A percentile compares a stretch with the other conserved stretches of the same genome.
These are phyloP conservation scores for Lamprologus tigripictilis DNA, from an alignment of 2,113 vertebrate genomes.

Conservation along the genomic window DNA sequence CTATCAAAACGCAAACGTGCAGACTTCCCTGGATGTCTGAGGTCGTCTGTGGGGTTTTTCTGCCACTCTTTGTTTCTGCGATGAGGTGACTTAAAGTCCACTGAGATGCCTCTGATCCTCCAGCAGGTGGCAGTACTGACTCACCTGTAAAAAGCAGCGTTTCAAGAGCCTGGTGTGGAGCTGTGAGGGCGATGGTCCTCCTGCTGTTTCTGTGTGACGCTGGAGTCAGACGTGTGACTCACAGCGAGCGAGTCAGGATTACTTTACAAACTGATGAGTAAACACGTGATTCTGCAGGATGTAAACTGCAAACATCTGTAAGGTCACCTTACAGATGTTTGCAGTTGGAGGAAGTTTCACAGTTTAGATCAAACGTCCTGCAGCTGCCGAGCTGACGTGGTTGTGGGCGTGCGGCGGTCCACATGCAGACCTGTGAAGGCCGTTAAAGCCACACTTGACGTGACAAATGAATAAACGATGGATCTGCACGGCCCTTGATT, in stretches of 20 bases:
- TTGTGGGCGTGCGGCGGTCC: not conserved
- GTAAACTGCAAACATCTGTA: not conserved
- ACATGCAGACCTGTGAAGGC: not conserved
- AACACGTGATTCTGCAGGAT: not conserved
- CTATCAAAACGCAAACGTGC: not conserved
- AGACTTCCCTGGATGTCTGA: not conserved
- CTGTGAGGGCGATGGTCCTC: accelerated
- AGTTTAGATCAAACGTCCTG: not conserved
- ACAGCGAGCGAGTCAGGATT: not conserved
- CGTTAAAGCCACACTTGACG: not conserved
- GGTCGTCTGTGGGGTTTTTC: not conserved
- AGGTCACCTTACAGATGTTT: not conserved
- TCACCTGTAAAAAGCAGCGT: not conserved
- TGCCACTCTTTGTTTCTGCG: not conserved
- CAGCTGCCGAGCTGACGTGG: not conserved
- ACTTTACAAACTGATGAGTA: not conserved
- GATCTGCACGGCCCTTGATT: not conserved
- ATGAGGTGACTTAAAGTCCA: accelerated
- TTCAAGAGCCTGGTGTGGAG: not conserved
- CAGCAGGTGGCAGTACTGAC: not conserved
- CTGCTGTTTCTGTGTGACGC: not conserved
- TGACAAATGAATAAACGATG: not conserved
- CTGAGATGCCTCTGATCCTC: not conserved
- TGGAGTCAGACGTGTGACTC: not conserved
- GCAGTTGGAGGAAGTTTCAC: not conserved